A percentile compares a stretch with the other conserved stretches of the same genome.
Evolutionary conservation across 2,797 vertebrate species (phyloP).

Genomic region (Eulemur albifrons): DNA sequence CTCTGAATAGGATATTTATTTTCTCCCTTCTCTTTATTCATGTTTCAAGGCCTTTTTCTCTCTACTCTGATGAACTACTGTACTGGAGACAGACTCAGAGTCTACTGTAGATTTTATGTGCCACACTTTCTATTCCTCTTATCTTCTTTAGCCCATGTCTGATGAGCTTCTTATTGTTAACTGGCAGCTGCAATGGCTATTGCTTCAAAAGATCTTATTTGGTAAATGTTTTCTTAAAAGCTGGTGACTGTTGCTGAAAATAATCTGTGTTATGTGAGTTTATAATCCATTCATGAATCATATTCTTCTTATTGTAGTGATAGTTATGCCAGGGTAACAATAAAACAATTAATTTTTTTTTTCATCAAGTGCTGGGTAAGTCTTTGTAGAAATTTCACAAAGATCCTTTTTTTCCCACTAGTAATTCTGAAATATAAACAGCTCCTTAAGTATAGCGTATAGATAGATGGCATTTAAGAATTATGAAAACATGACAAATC

Average conservation of each 20-base stretch:
- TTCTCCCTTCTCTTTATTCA: slow-evolving; percentile 26
- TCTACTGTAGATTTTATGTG: not conserved
- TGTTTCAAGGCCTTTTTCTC: slow-evolving; percentile 5
- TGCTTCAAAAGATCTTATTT: slow-evolving; percentile 55
- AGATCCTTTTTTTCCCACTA: not conserved
- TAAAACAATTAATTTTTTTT: slow-evolving; percentile 14
- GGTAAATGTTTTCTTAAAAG: slow-evolving; percentile 54
- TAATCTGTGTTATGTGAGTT: slow-evolving; percentile 46
- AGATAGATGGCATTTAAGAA: slow-evolving; percentile 46
- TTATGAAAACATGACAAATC: slow-evolving; percentile 26
- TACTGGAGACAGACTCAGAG: not conserved
- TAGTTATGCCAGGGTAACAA: slow-evolving; percentile 13
- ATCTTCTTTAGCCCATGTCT: not conserved
- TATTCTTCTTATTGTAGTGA: not conserved
- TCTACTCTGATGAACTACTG: slow-evolving; percentile 20
- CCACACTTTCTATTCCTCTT: not conserved
- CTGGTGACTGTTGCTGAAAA: slow-evolving; percentile 45
- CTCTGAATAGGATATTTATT: slow-evolving; percentile 38
- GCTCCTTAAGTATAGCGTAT: not conserved
- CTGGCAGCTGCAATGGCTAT: slow-evolving; percentile 32
- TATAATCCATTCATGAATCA: slow-evolving; percentile 48
- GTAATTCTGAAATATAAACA: slow-evolving; percentile 36
- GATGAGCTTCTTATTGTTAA: slow-evolving; percentile 48
- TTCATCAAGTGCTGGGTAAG: not conserved
- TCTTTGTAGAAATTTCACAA: slow-evolving; percentile 24